Conservation (phyloP, 2,888 invertebrate species). For the Pristionchus fissidentatus region DNA sequence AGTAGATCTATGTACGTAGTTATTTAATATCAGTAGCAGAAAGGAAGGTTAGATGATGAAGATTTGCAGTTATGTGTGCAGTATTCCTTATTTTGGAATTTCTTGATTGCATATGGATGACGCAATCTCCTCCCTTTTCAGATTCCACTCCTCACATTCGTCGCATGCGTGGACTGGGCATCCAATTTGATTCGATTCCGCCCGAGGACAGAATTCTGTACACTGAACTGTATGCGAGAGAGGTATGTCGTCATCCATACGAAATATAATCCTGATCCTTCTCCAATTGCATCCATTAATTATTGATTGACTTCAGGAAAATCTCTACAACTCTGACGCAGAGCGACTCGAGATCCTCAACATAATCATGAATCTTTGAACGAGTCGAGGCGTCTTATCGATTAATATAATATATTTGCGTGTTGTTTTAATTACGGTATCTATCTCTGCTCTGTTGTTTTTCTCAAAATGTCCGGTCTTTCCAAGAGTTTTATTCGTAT, state of each 20-base stretch:
- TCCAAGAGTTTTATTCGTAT: no score
- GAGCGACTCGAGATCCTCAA: not conserved
- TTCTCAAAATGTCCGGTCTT: no score
- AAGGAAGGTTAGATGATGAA: not conserved
- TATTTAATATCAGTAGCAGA: no score
- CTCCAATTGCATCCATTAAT: not conserved
- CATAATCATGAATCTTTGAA: not conserved
- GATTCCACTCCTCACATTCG: not conserved
- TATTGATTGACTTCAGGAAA: not conserved
- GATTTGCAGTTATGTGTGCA: no score
- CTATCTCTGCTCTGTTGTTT: no score
- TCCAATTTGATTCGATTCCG: not conserved
- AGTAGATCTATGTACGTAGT: not conserved
- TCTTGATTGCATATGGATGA: no score
- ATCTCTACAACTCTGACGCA: not conserved
- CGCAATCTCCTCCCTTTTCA: no score
- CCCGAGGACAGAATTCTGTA: constrained; percentile 1
- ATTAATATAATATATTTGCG: no score
- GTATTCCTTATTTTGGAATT: no score
- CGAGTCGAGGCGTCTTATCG: no score
- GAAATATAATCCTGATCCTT: not conserved
- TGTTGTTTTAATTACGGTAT: no score
- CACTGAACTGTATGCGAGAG: not conserved
- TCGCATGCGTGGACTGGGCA: constrained; percentile 16
- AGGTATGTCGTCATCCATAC: not conserved